phyloP scores from a whole-genome alignment of 2,888 invertebrate species.

The Ichneumon xanthorius region DNA sequence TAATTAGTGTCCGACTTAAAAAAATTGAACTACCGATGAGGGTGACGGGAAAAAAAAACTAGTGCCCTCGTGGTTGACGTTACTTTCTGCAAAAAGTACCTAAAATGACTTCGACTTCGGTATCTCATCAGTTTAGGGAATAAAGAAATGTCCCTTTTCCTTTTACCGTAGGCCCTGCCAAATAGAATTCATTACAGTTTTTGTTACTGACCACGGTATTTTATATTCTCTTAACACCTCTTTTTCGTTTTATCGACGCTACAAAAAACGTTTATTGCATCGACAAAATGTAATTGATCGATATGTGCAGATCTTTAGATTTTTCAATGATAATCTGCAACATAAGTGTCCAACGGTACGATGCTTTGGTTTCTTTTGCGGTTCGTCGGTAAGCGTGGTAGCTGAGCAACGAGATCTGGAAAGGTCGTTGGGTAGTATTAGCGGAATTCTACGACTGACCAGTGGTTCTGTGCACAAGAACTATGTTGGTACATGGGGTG shows the following conservation, averaged over 20 bases:
- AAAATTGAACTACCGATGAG: not conserved
- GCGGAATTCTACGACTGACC: constrained; percentile 30
- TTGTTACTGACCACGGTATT: not conserved
- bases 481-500: constrained; percentile 17
- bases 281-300: not conserved
- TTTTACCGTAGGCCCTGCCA: not conserved
- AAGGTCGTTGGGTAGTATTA: constrained; percentile 11
- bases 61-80: not conserved
- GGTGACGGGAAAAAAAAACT: not conserved
- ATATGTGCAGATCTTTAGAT: not conserved
- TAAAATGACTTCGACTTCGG: not conserved
- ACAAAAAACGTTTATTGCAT: not conserved
- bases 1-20: not conserved
- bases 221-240: not conserved
- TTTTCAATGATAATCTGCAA: not conserved
- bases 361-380: not conserved
- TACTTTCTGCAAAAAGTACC: not conserved
- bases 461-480: constrained; percentile 33
- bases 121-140: not conserved
- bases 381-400: constrained; percentile 54
- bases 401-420: constrained; percentile 25
- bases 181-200: not conserved
- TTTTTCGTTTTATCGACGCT: not conserved
- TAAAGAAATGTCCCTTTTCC: not conserved
- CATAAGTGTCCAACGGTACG: not conserved